phyloP scores from a whole-genome alignment of 2,888 invertebrate genomes.

The Graphium colonna region DNA sequence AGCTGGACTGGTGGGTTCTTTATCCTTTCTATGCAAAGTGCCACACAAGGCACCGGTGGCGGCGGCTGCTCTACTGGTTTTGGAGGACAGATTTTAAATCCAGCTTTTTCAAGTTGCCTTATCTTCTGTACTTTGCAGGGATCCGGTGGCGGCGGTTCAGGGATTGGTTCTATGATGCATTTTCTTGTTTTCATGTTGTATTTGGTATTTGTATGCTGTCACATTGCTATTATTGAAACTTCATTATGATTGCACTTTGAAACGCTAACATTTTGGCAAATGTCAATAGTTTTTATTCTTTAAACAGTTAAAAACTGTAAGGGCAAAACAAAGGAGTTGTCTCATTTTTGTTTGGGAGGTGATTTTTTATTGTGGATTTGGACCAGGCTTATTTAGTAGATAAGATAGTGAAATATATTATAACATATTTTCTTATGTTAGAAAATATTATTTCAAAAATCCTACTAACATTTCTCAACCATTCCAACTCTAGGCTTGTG shows the following conservation, averaged over 20 bases:
- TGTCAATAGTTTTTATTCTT: too few relatives aligned
- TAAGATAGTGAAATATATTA: too few relatives aligned
- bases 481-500: too few relatives aligned
- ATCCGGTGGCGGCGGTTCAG: slow-evolving; percentile 42
- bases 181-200: slow-evolving; percentile 47
- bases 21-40: slow-evolving; percentile 52
- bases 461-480: too few relatives aligned
- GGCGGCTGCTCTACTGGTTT: slow-evolving; percentile 38
- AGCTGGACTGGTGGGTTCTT: slow-evolving; percentile 45
- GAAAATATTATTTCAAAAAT: too few relatives aligned
- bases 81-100: slow-evolving; percentile 48
- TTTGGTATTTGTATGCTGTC: slow-evolving; percentile 12
- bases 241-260: too few relatives aligned
- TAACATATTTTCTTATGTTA: too few relatives aligned
- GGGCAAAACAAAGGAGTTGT: too few relatives aligned
- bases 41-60: slow-evolving; percentile 41
- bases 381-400: too few relatives aligned
- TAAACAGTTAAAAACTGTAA: too few relatives aligned
- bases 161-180: slow-evolving; percentile 41
- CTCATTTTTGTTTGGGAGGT: too few relatives aligned
- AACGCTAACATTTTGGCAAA: slow-evolving; percentile 4
- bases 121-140: slow-evolving; percentile 45
- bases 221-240: neutral
- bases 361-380: too few relatives aligned
- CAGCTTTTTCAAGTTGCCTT: slow-evolving; percentile 41